Evolutionary conservation across 2,113 vertebrate genomes (phyloP), one percentile per base, ranked within the genome.

Genomic region (Mesocricetus auratus): DNA sequence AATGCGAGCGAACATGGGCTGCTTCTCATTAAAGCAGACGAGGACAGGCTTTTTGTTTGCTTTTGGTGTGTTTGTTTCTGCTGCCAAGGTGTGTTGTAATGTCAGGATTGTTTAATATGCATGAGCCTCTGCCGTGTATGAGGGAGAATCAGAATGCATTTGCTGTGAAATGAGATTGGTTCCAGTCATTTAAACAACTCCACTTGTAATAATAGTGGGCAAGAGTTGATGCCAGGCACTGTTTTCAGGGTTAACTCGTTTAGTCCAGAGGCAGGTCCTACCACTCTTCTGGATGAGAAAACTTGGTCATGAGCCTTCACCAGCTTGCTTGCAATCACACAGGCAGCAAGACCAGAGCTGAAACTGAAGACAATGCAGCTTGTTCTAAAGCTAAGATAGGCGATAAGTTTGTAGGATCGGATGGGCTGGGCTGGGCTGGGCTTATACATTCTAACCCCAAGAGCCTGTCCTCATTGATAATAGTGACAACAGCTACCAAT

Each of bases 1-100:
- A 62, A 33, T 36, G 71, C 64, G 60, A 69, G 71, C 64, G 60
- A 69, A 89, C 45, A 82, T 62, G 81, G 90, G 71, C 77, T 62
- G 91, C 66, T 90, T 68, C 77, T 36, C 82, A 82, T 90, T 66
- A 78, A 53, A 90, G 47, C 10, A 3, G 66, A 88, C 56, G 79
- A 62, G 53, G 39, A 10, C n/a, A 74, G 62, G 16, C 45, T 50
- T 89, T 93, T 77, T 93, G 77, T 91, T 92, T 93, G 83, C 47
- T 47, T 91, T 88, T n/a, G 24, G 45, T 79, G 13, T 71, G 42
- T 79, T 97, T 94, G 47, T 66, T 62, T 96, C 81, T 89, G 71
- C 94, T 93, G 94, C 91, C 90, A 95, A 77, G 24, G 53, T 95
- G 53, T 95, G 13, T 86, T 85, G 31, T 62, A 60, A 60, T 64